These are phyloP conservation scores for Sympetrum striolatum DNA, from an alignment of 2,888 invertebrate genomes.

Conservation along the genomic window DNA sequence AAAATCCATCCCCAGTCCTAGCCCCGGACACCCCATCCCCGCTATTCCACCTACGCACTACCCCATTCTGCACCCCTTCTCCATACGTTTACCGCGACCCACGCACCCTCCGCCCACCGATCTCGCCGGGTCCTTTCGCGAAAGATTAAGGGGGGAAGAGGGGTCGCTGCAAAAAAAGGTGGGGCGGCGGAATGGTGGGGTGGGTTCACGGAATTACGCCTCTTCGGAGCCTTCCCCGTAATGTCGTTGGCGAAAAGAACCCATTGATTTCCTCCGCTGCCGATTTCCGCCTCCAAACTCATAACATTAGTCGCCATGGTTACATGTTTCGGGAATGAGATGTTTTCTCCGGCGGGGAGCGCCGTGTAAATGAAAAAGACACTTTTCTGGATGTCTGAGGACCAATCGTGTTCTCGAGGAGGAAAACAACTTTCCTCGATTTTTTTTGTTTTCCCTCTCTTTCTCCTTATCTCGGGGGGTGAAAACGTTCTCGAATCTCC, in stretches of 20 bases:
- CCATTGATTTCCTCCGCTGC: conserved; percentile 39
- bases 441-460: too few relatives aligned
- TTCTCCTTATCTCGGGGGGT: too few relatives aligned
- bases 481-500: too few relatives aligned
- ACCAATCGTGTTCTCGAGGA: background rate
- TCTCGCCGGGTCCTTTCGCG: background rate
- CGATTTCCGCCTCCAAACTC: conserved; percentile 34
- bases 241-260: conserved; percentile 18
- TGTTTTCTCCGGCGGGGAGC: background rate
- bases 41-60: background rate
- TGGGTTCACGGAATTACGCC: background rate
- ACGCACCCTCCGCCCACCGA: background rate
- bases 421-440: too few relatives aligned
- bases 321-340: conserved; percentile 18
- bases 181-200: background rate
- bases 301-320: conserved; percentile 42
- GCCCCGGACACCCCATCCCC: conserved; percentile 7
- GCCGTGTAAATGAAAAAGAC: background rate
- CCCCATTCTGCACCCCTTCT: background rate
- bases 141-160: background rate
- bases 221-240: conserved; percentile 4
- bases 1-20: conserved; percentile 26
- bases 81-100: background rate
- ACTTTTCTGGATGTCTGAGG: background rate
- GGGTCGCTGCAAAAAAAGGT: background rate